Conservation (phyloP, 2,888 invertebrate species). For the Papilio protenor region DNA sequence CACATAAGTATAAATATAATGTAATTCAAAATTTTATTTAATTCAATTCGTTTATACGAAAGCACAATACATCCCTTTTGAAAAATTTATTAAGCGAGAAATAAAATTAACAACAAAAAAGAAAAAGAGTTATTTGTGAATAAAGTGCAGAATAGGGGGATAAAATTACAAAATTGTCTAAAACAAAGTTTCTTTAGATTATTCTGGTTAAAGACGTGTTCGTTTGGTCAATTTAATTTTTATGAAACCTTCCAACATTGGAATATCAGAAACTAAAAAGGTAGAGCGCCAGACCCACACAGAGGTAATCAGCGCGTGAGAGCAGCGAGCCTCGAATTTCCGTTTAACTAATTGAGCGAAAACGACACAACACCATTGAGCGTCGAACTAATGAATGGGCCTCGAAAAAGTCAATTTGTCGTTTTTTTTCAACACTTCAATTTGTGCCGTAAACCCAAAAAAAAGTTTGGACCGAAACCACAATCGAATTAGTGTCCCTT, state of each 20-base stretch:
- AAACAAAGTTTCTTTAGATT: background rate
- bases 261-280: conserved; percentile 39
- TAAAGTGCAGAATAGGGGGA: background rate
- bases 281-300: conserved; percentile 40
- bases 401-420: conserved; percentile 82
- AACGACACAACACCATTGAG: conserved; percentile 81
- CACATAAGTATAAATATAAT: background rate
- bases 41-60: background rate
- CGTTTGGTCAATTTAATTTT: conserved; percentile 10
- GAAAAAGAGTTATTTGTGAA: background rate
- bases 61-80: background rate
- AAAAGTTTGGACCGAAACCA: conserved; percentile 82
- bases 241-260: conserved; percentile 3
- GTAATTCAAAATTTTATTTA: background rate
- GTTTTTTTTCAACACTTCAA: conserved; percentile 84
- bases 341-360: conserved; percentile 84
- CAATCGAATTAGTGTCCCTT: conserved; percentile 85
- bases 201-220: background rate
- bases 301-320: conserved; percentile 60
- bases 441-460: conserved; percentile 82
- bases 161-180: background rate
- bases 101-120: background rate
- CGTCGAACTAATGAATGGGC: conserved; percentile 81
- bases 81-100: background rate
- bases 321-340: conserved; percentile 68